Evolutionary conservation across 37 sponge, comb jelly and placozoan genomes (phyloP), one percentile per base, ranked within the genome.

Genomic region (Agelas oroides): DNA sequence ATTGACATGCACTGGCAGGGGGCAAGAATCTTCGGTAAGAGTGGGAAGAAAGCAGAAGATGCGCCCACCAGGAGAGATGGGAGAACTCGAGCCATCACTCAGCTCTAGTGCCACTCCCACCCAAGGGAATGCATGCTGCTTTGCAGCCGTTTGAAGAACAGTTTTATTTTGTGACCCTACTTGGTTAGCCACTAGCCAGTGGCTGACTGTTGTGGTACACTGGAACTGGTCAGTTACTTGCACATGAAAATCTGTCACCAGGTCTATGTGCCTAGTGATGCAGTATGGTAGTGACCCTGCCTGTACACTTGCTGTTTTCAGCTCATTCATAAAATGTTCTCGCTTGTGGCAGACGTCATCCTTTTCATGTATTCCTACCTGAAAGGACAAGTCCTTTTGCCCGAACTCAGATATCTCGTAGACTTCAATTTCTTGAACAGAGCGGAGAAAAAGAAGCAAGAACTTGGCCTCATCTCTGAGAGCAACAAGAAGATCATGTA

Each of bases 41-140:
- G 88, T 65, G 12, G 93, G 89, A 71, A 92, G 93, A 78, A 88
- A 88, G 65, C 93, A 92, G 64, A 88, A 92, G 8, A 92, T 56
- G 5, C 88, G 74, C 3, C 88, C 88, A 24, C 33, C 53, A 17
- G n/a, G 15, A 41, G 20, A 35, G 2, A 12, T n/a, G 20, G 36
- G 15, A 36, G 19, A 18, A 3, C 19, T 67, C 27, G 33, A 18
- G 33, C 68, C 32, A 30, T 14, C 8, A 16, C 16, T 35, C 2
- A 69, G 70, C 13, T 69, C 70, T 0, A 23, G 19, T 21, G 37
- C 70, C 33, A 31, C 33, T 20, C 70, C 70, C 70, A 69, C 70
- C 70, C 70, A 69, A 38, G 70, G 70, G 16, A 69, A 33, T 0
- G 31, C 70, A 69, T 31, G 70, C 70, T 69, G 70, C 21, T 36